phyloP scores from a whole-genome alignment of 2,113 vertebrate genomes.

The Harpagus bidentatus region DNA sequence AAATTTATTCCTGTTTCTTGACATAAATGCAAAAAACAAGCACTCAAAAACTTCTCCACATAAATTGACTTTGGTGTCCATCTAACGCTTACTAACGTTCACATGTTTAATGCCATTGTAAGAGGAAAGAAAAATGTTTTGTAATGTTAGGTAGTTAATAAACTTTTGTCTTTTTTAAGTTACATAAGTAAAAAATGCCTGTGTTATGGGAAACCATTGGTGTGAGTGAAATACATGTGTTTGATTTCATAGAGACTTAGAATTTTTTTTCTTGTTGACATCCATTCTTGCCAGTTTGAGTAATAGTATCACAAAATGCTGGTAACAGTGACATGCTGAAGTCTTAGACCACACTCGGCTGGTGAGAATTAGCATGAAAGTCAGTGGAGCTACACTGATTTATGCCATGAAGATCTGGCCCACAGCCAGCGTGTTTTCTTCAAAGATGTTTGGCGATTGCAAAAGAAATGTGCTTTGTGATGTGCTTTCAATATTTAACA shows the following conservation, averaged over 20 bases:
- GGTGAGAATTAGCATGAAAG: conserved; percentile 51
- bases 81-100: not conserved
- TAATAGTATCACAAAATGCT: not conserved
- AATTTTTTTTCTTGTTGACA: not conserved
- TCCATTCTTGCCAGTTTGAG: not conserved
- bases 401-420: conserved; percentile 9
- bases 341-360: conserved; percentile 29
- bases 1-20: not conserved
- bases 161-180: not conserved
- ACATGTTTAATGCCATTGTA: not conserved
- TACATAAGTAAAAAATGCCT: not conserved
- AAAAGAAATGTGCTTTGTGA: not conserved
- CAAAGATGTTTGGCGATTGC: not conserved
- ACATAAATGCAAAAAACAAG: not conserved
- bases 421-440: conserved; percentile 27
- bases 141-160: not conserved
- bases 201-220: not conserved
- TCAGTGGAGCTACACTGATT: not conserved
- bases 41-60: not conserved
- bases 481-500: not conserved
- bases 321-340: not conserved
- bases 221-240: not conserved
- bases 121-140: not conserved
- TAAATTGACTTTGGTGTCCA: not conserved
- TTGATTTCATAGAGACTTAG: not conserved